Conservation (phyloP, 2,888 invertebrate species). For the Hydriomena furcata region DNA sequence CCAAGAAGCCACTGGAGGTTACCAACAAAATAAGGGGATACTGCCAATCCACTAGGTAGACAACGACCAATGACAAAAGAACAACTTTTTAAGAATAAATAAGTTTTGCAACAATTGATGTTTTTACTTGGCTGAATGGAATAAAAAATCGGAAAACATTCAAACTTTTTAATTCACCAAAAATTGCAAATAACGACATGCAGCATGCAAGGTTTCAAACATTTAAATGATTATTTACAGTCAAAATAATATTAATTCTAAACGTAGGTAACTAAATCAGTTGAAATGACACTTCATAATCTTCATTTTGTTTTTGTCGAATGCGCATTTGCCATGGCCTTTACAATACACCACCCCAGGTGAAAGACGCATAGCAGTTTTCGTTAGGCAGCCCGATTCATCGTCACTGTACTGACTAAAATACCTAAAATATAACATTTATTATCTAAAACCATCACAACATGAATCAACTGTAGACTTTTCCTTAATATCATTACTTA, state of each 20-base stretch:
- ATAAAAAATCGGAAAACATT: background rate
- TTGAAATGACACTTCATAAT: slow-evolving; percentile 38
- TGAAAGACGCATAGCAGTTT: slow-evolving; percentile 38
- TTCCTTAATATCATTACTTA: background rate
- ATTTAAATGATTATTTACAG: slow-evolving; percentile 15
- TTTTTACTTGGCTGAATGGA: background rate
- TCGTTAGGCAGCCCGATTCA: slow-evolving; percentile 62
- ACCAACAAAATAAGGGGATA: slow-evolving; percentile 82
- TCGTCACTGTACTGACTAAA: slow-evolving; percentile 41
- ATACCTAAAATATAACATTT: slow-evolving; percentile 49
- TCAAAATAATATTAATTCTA: slow-evolving; percentile 31
- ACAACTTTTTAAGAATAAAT: slow-evolving; percentile 29
- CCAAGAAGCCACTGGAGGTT: slow-evolving; percentile 83
- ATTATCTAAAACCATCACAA: background rate
- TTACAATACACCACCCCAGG: slow-evolving; percentile 51
- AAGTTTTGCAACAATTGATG: slow-evolving; percentile 1
- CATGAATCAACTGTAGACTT: background rate
- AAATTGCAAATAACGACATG: background rate
- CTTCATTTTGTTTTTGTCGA: slow-evolving; percentile 46
- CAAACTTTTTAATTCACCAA: background rate
- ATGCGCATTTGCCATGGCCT: slow-evolving; percentile 52
- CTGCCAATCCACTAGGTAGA: slow-evolving; percentile 72
- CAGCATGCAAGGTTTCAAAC: slow-evolving; percentile 16
- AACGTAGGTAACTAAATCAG: slow-evolving; percentile 38
- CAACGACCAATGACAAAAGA: slow-evolving; percentile 8